These are phyloP conservation scores for Acanthornis magna DNA, from an alignment of 2,797 vertebrate species.

Conservation along the genomic window DNA sequence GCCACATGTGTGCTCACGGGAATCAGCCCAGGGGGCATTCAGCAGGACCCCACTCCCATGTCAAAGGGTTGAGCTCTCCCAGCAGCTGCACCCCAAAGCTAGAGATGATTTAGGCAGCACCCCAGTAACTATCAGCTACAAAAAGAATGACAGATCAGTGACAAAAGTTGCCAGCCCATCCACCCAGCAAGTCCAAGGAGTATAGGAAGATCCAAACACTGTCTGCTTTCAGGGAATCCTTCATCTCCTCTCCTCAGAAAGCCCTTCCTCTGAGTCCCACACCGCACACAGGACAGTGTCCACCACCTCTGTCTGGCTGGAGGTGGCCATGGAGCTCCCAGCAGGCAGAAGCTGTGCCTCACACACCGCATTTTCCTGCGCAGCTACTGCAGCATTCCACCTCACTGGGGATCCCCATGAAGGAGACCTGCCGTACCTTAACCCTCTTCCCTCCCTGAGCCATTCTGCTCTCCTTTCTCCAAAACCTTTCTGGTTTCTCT, in stretches of 20 bases:
- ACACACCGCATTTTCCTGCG: accelerated
- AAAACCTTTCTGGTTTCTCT: not conserved
- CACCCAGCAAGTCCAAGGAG: not conserved
- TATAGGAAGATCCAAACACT: not conserved
- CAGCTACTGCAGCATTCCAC: accelerated
- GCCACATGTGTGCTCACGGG: accelerated
- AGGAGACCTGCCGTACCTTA: not conserved
- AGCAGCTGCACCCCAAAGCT: not conserved
- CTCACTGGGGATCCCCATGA: accelerated
- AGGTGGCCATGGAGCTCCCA: accelerated
- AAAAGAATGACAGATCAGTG: not conserved
- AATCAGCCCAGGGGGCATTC: not conserved
- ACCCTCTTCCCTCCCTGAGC: not conserved
- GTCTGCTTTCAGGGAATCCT: not conserved
- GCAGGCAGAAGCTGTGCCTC: not conserved
- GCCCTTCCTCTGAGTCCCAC: not conserved
- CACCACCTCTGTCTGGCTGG: not conserved
- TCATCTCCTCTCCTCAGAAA: not conserved
- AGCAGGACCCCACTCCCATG: not conserved
- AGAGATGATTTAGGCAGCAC: not conserved
- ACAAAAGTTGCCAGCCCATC: not conserved
- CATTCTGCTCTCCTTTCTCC: not conserved
- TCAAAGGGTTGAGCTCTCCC: not conserved
- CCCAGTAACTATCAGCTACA: not conserved
- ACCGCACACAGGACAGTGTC: not conserved